These are phyloP conservation scores for Acanthopleura granulata DNA, from an alignment of 2,888 invertebrate genomes.

Conservation along the genomic window DNA sequence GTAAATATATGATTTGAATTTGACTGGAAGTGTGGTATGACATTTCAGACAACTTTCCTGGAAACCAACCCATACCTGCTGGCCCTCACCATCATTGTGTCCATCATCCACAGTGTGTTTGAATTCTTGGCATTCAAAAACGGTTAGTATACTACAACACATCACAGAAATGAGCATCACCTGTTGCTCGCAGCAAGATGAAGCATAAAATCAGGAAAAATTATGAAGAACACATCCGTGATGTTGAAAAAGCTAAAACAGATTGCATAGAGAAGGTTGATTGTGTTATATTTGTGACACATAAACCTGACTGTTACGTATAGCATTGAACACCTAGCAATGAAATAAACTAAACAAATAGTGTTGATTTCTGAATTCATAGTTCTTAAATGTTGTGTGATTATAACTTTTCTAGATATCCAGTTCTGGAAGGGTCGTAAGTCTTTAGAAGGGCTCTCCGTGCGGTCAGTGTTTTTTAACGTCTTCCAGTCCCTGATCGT, in stretches of 20 bases:
- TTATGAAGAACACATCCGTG: no score
- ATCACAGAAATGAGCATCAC: no score
- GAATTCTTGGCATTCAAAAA: constrained; percentile 99
- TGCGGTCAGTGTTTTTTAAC: constrained; percentile 96
- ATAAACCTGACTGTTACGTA: neutral
- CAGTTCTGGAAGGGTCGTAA: constrained; percentile 99
- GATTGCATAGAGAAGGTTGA: no score
- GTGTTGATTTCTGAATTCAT: neutral
- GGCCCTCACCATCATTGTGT: constrained; percentile 90
- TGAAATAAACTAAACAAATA: neutral
- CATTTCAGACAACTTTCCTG: constrained; percentile 84
- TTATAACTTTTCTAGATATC: constrained; percentile 77
- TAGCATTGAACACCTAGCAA: neutral
- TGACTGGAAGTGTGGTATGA: no score
- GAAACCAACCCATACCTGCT: constrained; percentile 97
- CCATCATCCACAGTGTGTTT: constrained; percentile 96
- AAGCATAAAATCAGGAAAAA: no score
- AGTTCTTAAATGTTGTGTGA: neutral
- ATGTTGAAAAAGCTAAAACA: no score
- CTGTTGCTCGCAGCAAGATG: no score
- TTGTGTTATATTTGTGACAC: no score
- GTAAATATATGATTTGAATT: no score
- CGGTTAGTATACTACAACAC: constrained; percentile 72
- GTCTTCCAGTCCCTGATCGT: constrained; percentile 98
- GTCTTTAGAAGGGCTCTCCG: constrained; percentile 96